Evolutionary conservation across 2,797 vertebrate genomes (phyloP).

Genomic region (Syngnathus acus): DNA sequence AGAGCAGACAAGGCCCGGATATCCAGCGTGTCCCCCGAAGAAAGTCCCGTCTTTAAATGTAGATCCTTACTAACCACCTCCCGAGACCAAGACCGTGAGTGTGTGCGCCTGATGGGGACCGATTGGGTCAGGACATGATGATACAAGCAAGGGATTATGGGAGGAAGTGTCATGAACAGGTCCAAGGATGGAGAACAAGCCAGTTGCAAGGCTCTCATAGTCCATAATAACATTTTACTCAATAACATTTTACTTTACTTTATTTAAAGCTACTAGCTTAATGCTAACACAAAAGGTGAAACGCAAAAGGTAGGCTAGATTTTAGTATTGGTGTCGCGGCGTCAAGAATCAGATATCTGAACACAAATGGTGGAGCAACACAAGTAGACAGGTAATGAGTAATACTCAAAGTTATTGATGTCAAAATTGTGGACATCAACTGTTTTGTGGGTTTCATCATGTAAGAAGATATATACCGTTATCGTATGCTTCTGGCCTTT

Average conservation of each 20-base stretch:
- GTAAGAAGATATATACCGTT: background rate
- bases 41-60: constrained; percentile 88
- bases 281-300: background rate
- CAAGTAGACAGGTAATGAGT: too few species aligned
- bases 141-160: background rate
- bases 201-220: background rate
- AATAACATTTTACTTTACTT: background rate
- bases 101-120: constrained; percentile 58
- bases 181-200: background rate
- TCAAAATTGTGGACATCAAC: too few species aligned
- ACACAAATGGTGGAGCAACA: too few species aligned
- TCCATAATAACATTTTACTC: background rate
- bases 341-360: too few species aligned
- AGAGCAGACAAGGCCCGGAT: constrained; percentile 93
- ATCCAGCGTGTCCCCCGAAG: constrained; percentile 82
- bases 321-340: background rate
- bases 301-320: background rate
- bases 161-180: background rate
- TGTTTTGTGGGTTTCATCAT: too few species aligned
- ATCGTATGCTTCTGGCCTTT: too few species aligned
- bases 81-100: constrained; percentile 97
- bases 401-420: too few species aligned
- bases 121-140: constrained; percentile 18
- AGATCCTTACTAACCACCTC: constrained; percentile 94
- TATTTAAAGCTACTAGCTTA: too few species aligned